phyloP scores from a whole-genome alignment of 2,113 vertebrate genomes.

The Marmota monax region DNA sequence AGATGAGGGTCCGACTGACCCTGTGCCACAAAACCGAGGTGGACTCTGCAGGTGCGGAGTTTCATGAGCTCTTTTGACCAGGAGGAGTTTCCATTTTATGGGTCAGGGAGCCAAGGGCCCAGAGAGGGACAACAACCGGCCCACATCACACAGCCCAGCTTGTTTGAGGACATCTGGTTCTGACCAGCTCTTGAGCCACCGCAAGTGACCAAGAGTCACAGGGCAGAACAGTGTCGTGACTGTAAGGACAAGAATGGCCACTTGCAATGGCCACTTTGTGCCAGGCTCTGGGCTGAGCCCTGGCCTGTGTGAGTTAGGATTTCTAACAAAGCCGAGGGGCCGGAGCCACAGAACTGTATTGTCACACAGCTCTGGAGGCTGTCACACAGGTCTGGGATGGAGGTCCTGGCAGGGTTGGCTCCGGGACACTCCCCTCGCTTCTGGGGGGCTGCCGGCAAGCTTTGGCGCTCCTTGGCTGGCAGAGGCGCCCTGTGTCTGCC shows the following conservation, averaged over 20 bases:
- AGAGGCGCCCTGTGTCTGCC: not conserved
- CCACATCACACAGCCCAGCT: not conserved
- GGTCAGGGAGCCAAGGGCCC: not conserved
- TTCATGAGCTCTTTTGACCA: not conserved
- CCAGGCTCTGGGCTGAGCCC: not conserved
- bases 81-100: not conserved
- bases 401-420: not conserved
- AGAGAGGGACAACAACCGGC: not conserved
- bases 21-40: fast-evolving
- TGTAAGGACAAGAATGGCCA: fast-evolving
- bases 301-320: not conserved
- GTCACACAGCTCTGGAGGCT: not conserved
- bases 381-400: no score
- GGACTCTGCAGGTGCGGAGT: fast-evolving
- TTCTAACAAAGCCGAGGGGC: not conserved
- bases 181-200: not conserved
- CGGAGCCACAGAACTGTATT: no score
- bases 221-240: not conserved
- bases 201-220: not conserved
- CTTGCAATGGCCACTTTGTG: fast-evolving
- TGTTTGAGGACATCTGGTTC: not conserved
- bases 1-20: no score
- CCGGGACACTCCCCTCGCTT: not conserved
- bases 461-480: no score
- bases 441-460: fast-evolving